phyloP scores from a whole-genome alignment of 23 tunicate species.

The Clavelina lepadiformis region DNA sequence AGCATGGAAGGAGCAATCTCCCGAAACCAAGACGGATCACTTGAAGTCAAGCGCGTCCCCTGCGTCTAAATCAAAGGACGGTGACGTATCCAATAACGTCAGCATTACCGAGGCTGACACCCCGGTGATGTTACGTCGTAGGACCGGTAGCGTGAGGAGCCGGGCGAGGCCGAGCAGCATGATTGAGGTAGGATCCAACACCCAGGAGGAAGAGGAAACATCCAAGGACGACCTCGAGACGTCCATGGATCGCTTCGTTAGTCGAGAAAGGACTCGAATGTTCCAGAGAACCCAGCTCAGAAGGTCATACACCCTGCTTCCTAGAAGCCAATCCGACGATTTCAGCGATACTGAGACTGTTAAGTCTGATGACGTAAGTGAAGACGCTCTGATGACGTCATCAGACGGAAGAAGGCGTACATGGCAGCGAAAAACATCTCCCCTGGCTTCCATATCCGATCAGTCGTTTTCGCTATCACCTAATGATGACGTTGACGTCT shows the following conservation, averaged over 20 bases:
- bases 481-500: conserved; percentile 11
- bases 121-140: too few relatives aligned
- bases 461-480: neutral
- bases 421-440: conserved; percentile 13
- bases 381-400: neutral
- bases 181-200: conserved; percentile 4
- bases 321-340: neutral
- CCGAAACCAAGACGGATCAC: too few relatives aligned
- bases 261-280: conserved; percentile 29
- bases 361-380: conserved; percentile 5
- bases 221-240: conserved; percentile 30
- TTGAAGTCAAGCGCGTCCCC: too few relatives aligned
- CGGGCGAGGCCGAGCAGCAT: conserved; percentile 30
- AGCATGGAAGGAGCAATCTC: too few relatives aligned
- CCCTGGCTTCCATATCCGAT: conserved; percentile 34
- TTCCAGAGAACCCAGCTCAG: conserved; percentile 54
- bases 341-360: neutral
- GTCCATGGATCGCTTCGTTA: conserved; percentile 26
- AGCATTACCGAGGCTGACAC: too few relatives aligned
- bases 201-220: neutral
- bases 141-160: neutral
- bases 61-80: too few relatives aligned
- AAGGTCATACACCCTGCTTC: conserved; percentile 33
- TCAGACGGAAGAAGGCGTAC: conserved; percentile 3
- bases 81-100: too few relatives aligned